Base-by-base conservation (phyloP, 1,140 invertebrate species). In the Holcopasites calliopsidis region DNA sequence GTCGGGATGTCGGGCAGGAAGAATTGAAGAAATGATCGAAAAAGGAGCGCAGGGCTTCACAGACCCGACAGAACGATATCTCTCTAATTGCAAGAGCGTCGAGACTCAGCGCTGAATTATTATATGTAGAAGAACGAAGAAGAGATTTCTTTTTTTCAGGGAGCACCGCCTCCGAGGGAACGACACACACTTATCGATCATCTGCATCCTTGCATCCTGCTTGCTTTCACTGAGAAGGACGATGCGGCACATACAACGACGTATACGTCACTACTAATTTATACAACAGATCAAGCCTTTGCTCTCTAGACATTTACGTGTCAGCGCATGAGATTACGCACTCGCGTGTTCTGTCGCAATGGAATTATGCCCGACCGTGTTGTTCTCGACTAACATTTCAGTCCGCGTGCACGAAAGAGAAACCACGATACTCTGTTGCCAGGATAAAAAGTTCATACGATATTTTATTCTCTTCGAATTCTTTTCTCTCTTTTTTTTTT, bases 251-350 rank as follows among this genome's bases (percentile, higher is more conserved):
- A 85, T 85, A 85, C 77, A 84, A 85, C 78, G 80, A 83, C 69
- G 80, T 71, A n/a, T n/a, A 82, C 83, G 74, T 85, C 78, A 85
- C 84, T 86, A 86, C 84, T 83, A 79, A 77, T 80, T 86, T 85
- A 44, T 83, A 86, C 84, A 86, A 86, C 84, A 85, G 84, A 86
- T 86, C 84, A 86, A 85, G 84, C 84, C 71, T 81, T 79, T 86
- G 82, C 75, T 85, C 71, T 85, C 84, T 85, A 85, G 71, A 85
- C 83, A 85, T 66, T 85, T 79, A 84, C 71, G 79, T 76, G 83
- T 85, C 58, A 82, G 72, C 75, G 79, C 62, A 82, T 65, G 65
- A n/a, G n/a, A 70, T 78, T 65, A 83, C 62, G 80, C 80, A 70
- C 77, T 73, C 65, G 76, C 65, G 76, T 78, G 44, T 61, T 47